These are phyloP conservation scores for Caenorhabditis panamensis DNA, from an alignment of 2,888 invertebrate species.

Conservation along the genomic window DNA sequence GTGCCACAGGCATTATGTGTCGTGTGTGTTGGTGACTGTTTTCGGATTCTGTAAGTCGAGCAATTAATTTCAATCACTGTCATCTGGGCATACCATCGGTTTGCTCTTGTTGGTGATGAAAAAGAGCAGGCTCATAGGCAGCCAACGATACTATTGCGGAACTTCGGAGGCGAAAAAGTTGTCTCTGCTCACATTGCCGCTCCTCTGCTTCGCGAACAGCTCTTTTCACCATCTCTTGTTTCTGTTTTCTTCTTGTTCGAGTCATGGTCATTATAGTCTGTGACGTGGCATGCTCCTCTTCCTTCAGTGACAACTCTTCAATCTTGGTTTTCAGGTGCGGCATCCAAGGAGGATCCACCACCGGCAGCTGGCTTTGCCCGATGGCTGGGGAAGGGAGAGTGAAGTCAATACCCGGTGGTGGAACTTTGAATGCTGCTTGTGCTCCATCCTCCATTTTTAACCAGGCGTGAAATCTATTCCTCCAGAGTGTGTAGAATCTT, in stretches of 20 bases:
- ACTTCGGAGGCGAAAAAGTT: conserved; percentile 86
- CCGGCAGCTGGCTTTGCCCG: conserved; percentile 86
- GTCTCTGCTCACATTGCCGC: conserved; percentile 83
- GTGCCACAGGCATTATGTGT: conserved; percentile 90
- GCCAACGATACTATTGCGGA: conserved; percentile 96
- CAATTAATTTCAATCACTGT: background rate
- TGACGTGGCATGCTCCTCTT: conserved; percentile 87
- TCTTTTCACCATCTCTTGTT: conserved; percentile 96
- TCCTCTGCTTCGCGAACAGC: conserved; percentile 96
- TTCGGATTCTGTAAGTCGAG: conserved; percentile 69
- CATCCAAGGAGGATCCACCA: conserved; percentile 96
- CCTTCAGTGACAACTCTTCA: conserved; percentile 97
- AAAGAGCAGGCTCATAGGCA: conserved; percentile 94
- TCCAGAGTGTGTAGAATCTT: conserved; percentile 94
- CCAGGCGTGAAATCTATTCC: conserved; percentile 97
- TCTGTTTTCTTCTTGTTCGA: conserved; percentile 97
- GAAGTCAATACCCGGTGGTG: conserved; percentile 98
- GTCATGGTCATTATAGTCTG: conserved; percentile 91
- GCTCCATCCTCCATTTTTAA: conserved; percentile 99
- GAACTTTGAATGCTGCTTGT: conserved; percentile 93
- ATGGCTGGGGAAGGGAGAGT: conserved; percentile 98
- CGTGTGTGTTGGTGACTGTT: conserved; percentile 69
- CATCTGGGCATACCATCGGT: conserved; percentile 55
- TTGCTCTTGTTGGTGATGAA: conserved; percentile 84
- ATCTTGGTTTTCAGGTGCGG: conserved; percentile 98